Percentiles rank a stretch among this genome's conserved stretches.
Evolutionary conservation across 2,888 invertebrate genomes (phyloP).

Genomic region (Epinotia nisella): DNA sequence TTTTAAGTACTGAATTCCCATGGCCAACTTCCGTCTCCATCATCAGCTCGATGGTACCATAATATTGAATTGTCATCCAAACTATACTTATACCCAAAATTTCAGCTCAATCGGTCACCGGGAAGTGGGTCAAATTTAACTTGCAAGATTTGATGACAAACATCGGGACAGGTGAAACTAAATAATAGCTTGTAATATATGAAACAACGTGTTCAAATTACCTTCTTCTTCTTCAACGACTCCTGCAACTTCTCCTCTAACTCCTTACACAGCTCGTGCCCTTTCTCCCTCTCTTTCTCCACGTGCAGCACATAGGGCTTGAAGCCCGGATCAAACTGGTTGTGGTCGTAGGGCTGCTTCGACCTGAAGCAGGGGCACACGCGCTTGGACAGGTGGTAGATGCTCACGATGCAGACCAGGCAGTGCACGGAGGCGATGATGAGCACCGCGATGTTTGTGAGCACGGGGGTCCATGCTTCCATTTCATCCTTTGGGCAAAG

Average conservation of each 20-base stretch:
- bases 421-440: slow-evolving; percentile 85
- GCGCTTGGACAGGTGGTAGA: slow-evolving; percentile 82
- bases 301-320: slow-evolving; percentile 71
- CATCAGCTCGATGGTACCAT: no score
- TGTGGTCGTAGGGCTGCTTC: slow-evolving; percentile 79
- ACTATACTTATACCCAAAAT: no score
- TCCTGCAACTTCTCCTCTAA: slow-evolving; percentile 75
- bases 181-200: no score
- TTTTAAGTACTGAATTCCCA: no score
- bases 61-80: no score
- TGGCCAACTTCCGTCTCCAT: no score
- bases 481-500: slow-evolving; percentile 72
- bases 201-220: slow-evolving; percentile 39
- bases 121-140: no score
- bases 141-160: no score
- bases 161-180: no score
- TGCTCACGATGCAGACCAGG: slow-evolving; percentile 79
- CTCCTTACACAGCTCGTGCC: slow-evolving; percentile 72
- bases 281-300: slow-evolving; percentile 59
- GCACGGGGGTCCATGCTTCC: slow-evolving; percentile 85
- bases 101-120: no score
- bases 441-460: slow-evolving; percentile 86
- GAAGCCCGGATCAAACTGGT: slow-evolving; percentile 78
- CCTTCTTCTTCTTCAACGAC: slow-evolving; percentile 70
- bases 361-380: slow-evolving; percentile 85